phyloP scores from a whole-genome alignment of 2,113 vertebrate genomes.

The Cyprinus carpio region DNA sequence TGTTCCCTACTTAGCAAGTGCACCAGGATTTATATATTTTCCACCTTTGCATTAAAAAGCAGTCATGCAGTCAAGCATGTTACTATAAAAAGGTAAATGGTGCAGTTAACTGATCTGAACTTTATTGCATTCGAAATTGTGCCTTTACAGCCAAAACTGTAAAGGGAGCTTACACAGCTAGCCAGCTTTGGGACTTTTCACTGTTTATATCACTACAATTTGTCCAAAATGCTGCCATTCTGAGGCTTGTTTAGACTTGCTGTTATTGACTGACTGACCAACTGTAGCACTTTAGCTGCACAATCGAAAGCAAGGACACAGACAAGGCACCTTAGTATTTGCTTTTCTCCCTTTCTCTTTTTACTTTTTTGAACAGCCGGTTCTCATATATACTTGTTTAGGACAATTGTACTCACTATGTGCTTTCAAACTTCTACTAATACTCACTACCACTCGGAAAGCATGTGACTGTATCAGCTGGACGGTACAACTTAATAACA shows the following conservation, averaged over 20 bases:
- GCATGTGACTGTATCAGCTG: no score
- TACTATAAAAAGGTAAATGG: background rate
- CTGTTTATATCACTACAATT: background rate
- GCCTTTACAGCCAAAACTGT: background rate
- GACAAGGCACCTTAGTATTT: no score
- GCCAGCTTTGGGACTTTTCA: background rate
- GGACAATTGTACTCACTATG: no score
- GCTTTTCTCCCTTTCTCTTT: no score
- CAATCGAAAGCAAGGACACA: no score
- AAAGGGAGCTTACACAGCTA: background rate
- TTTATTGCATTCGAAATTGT: background rate
- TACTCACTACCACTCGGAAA: no score
- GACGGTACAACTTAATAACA: no score
- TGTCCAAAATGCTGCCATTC: background rate
- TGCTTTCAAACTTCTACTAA: no score
- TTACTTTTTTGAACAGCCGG: no score
- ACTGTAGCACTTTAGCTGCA: background rate
- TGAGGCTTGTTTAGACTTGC: background rate
- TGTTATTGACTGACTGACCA: background rate
- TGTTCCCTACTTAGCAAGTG: background rate
- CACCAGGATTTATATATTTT: background rate
- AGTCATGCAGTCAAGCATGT: conserved; percentile 2
- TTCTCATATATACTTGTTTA: no score
- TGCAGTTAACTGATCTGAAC: background rate
- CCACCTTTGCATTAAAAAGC: conserved; percentile 7